These are phyloP conservation scores for Aphelenchoides besseyi DNA, from an alignment of 1,140 invertebrate genomes.

Conservation along the genomic window DNA sequence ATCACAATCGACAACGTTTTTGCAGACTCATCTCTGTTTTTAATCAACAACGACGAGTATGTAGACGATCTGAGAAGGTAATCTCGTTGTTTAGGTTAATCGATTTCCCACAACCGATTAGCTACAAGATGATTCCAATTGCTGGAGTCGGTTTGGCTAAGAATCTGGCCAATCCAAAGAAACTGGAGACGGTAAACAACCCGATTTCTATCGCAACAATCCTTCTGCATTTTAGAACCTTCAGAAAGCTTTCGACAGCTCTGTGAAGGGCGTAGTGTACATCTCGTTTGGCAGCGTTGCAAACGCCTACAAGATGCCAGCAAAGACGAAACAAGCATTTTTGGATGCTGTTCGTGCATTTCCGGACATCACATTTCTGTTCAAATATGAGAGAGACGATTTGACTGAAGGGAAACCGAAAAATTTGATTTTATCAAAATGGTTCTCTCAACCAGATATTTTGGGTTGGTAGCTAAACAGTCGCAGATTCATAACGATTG, in stretches of 20 bases:
- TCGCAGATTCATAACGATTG: too few relatives aligned
- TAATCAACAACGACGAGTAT: slow-evolving; percentile 16
- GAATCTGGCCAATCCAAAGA: background rate
- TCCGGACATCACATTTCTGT: background rate
- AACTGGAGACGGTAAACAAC: background rate
- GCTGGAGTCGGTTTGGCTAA: slow-evolving; percentile 4
- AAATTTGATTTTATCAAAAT: background rate
- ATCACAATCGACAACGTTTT: background rate
- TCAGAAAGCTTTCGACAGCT: too few relatives aligned
- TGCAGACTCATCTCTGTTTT: background rate
- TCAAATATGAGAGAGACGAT: slow-evolving; percentile 17
- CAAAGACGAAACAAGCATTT: background rate
- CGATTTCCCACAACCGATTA: slow-evolving; percentile 3
- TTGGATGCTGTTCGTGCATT: background rate
- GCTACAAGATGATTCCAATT: slow-evolving; percentile 2
- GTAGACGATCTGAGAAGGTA: too few relatives aligned
- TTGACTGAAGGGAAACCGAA: background rate
- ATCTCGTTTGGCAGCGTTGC: slow-evolving; percentile 12
- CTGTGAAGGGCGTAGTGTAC: background rate
- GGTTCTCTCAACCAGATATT: slow-evolving; percentile 11
- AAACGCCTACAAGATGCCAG: background rate
- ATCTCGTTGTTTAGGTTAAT: too few relatives aligned
- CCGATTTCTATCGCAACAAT: too few relatives aligned
- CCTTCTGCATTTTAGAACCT: too few relatives aligned
- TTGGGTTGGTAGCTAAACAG: background rate